Conservation (phyloP, 2,113 vertebrate genomes). For the Sebastes schlegelii region DNA sequence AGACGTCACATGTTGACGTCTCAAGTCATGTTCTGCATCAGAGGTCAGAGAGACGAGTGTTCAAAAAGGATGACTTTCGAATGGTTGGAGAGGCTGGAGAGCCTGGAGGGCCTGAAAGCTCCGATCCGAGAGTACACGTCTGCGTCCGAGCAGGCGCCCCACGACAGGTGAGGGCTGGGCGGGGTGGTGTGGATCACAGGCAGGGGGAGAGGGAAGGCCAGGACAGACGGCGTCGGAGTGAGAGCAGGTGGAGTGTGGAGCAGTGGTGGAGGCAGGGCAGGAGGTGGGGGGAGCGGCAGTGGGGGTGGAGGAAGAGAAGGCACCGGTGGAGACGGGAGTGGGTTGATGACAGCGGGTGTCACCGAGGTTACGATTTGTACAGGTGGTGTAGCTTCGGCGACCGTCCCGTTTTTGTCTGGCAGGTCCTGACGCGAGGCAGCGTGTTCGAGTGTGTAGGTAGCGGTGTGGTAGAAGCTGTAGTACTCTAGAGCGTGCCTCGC, state of each 20-base stretch:
- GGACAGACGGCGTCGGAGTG: conserved; percentile 19
- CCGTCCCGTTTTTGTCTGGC: conserved; percentile 37
- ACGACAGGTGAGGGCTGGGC: conserved; percentile 80
- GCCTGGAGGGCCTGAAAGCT: conserved; percentile 70
- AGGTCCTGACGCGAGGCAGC: conserved; percentile 4
- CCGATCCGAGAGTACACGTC: conserved; percentile 82
- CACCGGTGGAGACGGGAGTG: conserved; percentile 15
- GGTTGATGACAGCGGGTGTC: conserved; percentile 3
- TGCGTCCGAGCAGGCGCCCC: conserved; percentile 75
- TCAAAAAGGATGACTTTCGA: conserved; percentile 85
- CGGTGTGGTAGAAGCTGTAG: conserved; percentile 80
- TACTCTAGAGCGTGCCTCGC: conserved; percentile 78
- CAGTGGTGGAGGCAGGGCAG: conserved; percentile 32
- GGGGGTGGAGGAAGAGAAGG: conserved; percentile 16
- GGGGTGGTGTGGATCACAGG: conserved; percentile 77
- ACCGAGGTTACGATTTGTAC: conserved; percentile 16
- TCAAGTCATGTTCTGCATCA: not conserved
- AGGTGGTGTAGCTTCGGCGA: not conserved
- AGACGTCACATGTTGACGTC: not conserved
- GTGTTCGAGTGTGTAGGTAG: conserved; percentile 78
- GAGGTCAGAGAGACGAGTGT: conserved; percentile 81
- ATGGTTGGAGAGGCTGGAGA: conserved; percentile 75
- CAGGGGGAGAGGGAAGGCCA: conserved; percentile 47
- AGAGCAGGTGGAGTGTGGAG: conserved; percentile 37
- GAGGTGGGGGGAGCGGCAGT: conserved; percentile 44